These are phyloP conservation scores for Pristionchus maxplancki DNA, from an alignment of 2,888 invertebrate genomes.

Conservation along the genomic window DNA sequence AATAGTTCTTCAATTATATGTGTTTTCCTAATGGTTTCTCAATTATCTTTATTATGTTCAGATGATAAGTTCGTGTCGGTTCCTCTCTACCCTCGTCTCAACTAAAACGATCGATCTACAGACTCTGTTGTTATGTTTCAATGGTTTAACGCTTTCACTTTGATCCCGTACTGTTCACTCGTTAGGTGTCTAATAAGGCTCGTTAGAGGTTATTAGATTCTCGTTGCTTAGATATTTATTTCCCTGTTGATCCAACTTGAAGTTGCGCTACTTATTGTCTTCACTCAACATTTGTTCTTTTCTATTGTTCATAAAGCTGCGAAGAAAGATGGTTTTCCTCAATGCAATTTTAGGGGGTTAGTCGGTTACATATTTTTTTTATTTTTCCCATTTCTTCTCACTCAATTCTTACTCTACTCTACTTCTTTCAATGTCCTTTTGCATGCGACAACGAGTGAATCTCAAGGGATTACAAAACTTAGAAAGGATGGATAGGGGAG, in stretches of 20 bases:
- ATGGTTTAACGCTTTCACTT: neutral
- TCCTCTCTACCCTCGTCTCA: constrained; percentile 3
- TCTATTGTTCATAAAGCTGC: neutral
- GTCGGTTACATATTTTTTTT: neutral
- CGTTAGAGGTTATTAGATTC: neutral
- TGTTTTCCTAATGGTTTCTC: too few species aligned
- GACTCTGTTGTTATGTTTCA: neutral
- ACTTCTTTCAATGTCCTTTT: constrained; percentile 39
- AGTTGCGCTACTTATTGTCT: neutral
- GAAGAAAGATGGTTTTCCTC: neutral
- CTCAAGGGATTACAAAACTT: constrained; percentile 44
- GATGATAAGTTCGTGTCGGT: neutral
- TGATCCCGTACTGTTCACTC: neutral
- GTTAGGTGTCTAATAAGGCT: neutral
- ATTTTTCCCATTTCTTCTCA: neutral
- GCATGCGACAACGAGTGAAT: constrained; percentile 20
- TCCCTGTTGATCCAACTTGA: neutral
- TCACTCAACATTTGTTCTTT: neutral
- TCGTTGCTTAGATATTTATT: neutral
- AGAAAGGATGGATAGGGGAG: constrained; percentile 30
- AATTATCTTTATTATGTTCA: too few species aligned
- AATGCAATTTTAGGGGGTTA: neutral
- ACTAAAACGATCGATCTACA: neutral
- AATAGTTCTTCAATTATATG: too few species aligned
- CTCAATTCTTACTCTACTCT: constrained; percentile 45